These are phyloP conservation scores for Hyposmocoma kahamanoa DNA, from an alignment of 1,140 invertebrate genomes.

Conservation along the genomic window DNA sequence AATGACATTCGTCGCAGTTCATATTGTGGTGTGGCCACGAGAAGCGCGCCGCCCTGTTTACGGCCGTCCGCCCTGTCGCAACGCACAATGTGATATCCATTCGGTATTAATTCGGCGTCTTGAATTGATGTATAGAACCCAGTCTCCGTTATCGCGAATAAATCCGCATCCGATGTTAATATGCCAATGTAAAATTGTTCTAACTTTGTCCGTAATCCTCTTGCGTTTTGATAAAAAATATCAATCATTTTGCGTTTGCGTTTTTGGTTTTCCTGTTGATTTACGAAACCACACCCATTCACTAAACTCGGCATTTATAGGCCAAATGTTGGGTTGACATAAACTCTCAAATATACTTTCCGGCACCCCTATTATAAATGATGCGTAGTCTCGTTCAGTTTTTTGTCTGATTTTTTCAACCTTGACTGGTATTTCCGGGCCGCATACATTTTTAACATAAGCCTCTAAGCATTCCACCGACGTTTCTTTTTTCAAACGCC, in stretches of 20 bases:
- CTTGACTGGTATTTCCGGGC: neutral
- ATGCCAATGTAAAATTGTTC: neutral
- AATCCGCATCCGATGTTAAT: neutral
- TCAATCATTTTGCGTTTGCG: neutral
- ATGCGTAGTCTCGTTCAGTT: neutral
- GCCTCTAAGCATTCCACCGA: neutral
- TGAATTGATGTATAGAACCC: no score
- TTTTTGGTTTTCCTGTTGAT: neutral
- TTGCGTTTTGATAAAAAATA: slow-evolving; percentile 1
- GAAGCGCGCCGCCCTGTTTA: no score
- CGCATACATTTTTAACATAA: neutral
- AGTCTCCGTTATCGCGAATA: neutral
- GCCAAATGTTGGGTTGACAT: no score
- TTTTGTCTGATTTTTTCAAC: slow-evolving; percentile 4
- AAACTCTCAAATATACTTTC: neutral
- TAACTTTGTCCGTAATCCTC: no score
- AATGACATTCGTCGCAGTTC: no score
- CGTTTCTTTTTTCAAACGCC: neutral
- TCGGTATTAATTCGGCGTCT: neutral
- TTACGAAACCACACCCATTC: no score
- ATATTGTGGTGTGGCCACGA: no score
- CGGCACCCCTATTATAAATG: neutral
- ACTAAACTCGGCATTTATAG: no score
- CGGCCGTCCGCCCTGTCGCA: neutral
- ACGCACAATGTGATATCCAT: neutral